Percentiles rank a stretch among this genome's conserved stretches.
Evolutionary conservation across 2,113 vertebrate genomes (phyloP).

Genomic region (Pygoscelis adeliae): DNA sequence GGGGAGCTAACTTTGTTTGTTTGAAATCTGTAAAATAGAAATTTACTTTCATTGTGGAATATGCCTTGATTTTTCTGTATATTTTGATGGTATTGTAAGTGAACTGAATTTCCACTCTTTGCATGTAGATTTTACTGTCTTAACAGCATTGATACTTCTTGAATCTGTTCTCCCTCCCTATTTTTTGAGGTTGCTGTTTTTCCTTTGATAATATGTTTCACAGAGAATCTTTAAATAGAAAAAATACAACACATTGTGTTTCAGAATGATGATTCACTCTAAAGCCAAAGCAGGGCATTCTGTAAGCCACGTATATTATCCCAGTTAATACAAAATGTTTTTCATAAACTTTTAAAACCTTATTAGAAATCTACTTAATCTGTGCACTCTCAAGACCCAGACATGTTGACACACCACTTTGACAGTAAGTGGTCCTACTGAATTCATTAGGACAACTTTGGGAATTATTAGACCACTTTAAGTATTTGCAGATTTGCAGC

Average conservation of each 20-base stretch:
- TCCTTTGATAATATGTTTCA: neutral
- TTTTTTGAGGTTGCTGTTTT: neutral
- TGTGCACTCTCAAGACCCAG: neutral
- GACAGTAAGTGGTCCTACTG: neutral
- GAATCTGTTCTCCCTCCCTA: neutral
- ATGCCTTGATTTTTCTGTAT: neutral
- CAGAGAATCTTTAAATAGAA: neutral
- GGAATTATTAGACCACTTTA: neutral
- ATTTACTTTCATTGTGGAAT: neutral
- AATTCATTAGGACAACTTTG: neutral
- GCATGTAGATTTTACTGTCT: neutral
- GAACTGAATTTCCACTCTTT: neutral
- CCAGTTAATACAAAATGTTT: neutral
- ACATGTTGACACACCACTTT: neutral
- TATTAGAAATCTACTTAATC: neutral
- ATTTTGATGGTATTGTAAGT: neutral
- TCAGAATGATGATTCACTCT: neutral
- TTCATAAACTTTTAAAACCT: neutral
- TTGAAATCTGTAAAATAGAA: neutral
- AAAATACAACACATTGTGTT: neutral
- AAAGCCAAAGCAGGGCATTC: neutral
- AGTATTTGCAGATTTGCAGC: neutral
- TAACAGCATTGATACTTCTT: neutral
- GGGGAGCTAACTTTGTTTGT: neutral
- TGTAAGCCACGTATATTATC: neutral